Base-by-base conservation (phyloP, 2,888 invertebrate genomes). In the Hypomecis atomaria region DNA sequence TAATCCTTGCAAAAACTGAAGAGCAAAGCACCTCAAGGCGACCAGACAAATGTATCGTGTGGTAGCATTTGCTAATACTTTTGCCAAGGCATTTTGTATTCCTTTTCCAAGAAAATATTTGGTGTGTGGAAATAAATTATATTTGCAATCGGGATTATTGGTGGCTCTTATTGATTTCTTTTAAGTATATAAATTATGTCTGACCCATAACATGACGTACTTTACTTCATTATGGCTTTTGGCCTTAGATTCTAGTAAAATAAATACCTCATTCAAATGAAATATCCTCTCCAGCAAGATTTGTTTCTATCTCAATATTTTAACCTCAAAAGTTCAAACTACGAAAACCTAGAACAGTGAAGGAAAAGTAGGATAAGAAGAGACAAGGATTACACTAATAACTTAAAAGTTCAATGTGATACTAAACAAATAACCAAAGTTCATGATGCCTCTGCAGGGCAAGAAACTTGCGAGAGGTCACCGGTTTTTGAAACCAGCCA, bases 401-500 rank as follows among this genome's bases (percentile, higher is more conserved):
- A 38, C 50, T 50, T 37, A 37, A 37, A 50, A 50, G 37, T 50
- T 50, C 50, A 8, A 38, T 38, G 11, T 48, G 9, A 48, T 48
- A 48, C 23, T 10, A 34, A 48, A 34, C 34, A 8, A 36, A 34
- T 2, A 13, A 0, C 6, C 37, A 49, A 47, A 49, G 49, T 37
- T 49, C 49, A 49, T n/a, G 37, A 49, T 11, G 10, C 10, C 23
- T 52, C 40, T 40, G 52, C 8, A 23, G 40, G 52, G 40, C 52
- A 40, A 52, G 52, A 40, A 40, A 38, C 38, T 50, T 7, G 7
- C 23, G 23, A 23, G 8, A 5, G 49, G 49, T 42, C 42, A 42
- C 42, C 34, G 44, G 43, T 59, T 50, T 43, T 42, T 42, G 34
- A 57, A 57, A 40, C 47, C 37, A 45, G 42, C 47, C 11, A 23